Evolutionary conservation across 2,797 vertebrate species (phyloP).

Genomic region (Orestias chungarensis): DNA sequence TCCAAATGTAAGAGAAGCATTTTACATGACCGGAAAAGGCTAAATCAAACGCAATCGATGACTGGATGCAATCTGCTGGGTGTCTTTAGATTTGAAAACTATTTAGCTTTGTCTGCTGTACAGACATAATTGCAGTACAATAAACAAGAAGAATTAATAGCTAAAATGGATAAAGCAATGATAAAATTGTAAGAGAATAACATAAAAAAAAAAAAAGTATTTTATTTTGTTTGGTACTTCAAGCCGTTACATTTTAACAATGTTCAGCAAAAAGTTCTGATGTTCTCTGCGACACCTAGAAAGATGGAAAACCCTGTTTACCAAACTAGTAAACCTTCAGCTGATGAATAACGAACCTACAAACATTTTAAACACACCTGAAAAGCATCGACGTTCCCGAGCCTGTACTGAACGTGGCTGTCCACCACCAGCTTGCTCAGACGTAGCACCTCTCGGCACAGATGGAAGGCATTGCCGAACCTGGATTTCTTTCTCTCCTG

Average conservation of each 20-base stretch:
- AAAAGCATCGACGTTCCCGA: conserved; percentile 98
- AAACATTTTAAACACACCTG: conserved; percentile 80
- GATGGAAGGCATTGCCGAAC: conserved; percentile 97
- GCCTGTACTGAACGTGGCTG: conserved; percentile 97
- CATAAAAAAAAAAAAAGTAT: background rate
- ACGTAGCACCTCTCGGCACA: conserved; percentile 95
- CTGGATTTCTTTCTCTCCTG: conserved; percentile 98
- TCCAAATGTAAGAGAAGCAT: background rate
- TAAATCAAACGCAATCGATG: too few species aligned
- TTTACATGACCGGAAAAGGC: background rate
- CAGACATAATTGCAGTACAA: too few species aligned
- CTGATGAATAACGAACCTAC: background rate
- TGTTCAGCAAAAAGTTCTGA: background rate
- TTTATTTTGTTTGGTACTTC: background rate
- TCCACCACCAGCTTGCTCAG: conserved; percentile 98
- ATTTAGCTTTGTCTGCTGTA: too few species aligned
- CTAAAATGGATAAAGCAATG: background rate
- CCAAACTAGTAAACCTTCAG: background rate
- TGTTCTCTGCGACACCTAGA: background rate
- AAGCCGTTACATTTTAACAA: background rate
- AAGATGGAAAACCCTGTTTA: background rate
- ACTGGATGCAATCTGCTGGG: too few species aligned
- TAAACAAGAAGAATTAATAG: too few species aligned
- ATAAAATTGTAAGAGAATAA: background rate
- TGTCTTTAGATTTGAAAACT: too few species aligned